phyloP scores from a whole-genome alignment of 2,888 invertebrate species.

The Tenthredo distinguenda region DNA sequence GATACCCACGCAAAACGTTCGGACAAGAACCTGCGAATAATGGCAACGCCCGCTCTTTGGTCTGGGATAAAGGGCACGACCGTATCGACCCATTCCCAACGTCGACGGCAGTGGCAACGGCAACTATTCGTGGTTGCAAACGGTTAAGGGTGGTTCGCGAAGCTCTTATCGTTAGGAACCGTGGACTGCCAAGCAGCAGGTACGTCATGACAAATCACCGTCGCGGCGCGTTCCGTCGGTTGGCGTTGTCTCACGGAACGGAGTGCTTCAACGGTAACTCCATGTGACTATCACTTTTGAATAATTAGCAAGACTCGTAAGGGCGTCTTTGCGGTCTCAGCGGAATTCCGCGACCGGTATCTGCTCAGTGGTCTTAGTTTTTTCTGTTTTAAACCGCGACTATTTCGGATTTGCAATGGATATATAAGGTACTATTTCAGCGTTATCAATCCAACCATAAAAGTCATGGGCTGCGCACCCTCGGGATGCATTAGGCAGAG shows the following conservation, averaged over 20 bases:
- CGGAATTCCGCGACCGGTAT: not conserved
- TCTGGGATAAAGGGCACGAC: conserved; percentile 56
- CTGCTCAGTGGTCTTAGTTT: not conserved
- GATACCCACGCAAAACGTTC: not conserved
- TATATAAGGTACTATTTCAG: conserved; percentile 25
- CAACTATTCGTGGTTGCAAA: conserved; percentile 12
- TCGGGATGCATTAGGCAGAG: conserved; percentile 38
- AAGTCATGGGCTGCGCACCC: conserved; percentile 15
- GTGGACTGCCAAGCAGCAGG: conserved; percentile 17
- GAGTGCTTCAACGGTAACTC: not conserved
- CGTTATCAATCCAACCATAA: conserved; percentile 44
- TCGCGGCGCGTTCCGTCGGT: not conserved
- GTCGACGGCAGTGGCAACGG: conserved; percentile 38
- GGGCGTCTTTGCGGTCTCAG: conserved; percentile 16
- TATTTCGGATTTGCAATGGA: conserved; percentile 4
- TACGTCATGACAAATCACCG: conserved; percentile 39
- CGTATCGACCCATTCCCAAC: conserved; percentile 61
- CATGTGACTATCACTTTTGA: conserved; percentile 22
- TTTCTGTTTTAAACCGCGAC: conserved; percentile 12
- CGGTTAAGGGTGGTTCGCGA: conserved; percentile 28
- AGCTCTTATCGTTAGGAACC: conserved; percentile 26
- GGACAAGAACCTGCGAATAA: conserved; percentile 37
- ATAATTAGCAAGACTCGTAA: conserved; percentile 26
- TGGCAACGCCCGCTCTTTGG: conserved; percentile 59
- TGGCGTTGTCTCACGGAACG: conserved; percentile 1